Conservation (phyloP, 2,797 vertebrate species). For the Molossus alvarezi region DNA sequence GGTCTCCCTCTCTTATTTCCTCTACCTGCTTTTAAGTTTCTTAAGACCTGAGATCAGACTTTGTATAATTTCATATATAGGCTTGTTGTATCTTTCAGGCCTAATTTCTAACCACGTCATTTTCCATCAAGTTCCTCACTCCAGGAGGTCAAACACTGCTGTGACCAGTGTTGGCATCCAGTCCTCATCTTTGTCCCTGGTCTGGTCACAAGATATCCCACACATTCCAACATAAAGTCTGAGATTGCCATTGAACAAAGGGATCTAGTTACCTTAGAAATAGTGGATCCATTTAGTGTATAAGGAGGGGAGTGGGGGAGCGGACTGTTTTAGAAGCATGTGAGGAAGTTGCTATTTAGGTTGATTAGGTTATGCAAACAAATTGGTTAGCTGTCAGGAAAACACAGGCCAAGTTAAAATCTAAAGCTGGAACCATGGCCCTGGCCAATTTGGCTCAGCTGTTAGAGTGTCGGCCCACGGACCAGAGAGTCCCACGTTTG, state of each 20-base stretch:
- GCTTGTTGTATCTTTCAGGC: not conserved
- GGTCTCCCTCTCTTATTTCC: not conserved
- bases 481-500: no score
- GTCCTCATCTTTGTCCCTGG: not conserved
- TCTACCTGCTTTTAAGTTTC: not conserved
- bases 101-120: not conserved
- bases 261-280: conserved; percentile 38
- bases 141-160: not conserved
- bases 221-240: not conserved
- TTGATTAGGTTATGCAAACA: conserved; percentile 54
- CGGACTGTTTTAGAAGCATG: not conserved
- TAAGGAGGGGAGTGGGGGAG: not conserved
- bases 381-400: conserved; percentile 60
- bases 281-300: not conserved
- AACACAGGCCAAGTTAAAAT: conserved; percentile 45
- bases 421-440: conserved; percentile 59
- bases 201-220: conserved; percentile 18
- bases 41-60: not conserved
- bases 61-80: not conserved
- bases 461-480: no score
- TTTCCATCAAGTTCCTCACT: not conserved
- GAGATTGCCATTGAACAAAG: not conserved
- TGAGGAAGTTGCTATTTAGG: conserved; percentile 15
- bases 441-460: no score
- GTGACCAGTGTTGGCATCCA: not conserved